Base-by-base conservation (phyloP, 2,113 vertebrate species). In the Corythornis vintsioides region DNA sequence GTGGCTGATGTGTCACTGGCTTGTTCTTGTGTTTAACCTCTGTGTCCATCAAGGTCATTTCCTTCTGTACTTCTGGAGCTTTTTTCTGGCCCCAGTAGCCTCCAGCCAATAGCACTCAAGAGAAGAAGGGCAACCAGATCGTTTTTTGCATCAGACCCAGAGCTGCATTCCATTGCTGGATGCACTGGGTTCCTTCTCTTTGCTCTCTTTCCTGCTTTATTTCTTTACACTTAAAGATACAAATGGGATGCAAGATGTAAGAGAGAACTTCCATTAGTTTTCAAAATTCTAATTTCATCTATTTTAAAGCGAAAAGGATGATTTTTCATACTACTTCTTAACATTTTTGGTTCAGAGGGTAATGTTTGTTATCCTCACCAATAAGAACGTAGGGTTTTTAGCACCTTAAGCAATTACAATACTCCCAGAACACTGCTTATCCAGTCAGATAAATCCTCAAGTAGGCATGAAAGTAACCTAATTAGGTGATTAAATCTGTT, bases 401-500 rank as follows among this genome's bases (percentile, higher is more conserved):
- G 52, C 55, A 13, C 22, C 31, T 75, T 83, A n/a, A 60, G 31
- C 40, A 19, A 25, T 74, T 74, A 18, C 12, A n/a, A 21, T 70
- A 17, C 12, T 77, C 38, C 17, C 17, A 1, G 0, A 8, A 52
- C 9, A 20, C 15, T 52, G 59, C 22, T 82, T 65, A 29, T 61
- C n/a, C 11, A 19, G 35, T 29, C 35, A 87, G 26, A 45, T 60
- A 61, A 88, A 33, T 69, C 50, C 70, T 80, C 14, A 61, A 24
- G 10, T 61, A 76, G 59, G 26, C 33, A 47, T 86, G 73, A 66
- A 93, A 91, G 77, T 56, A 81, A 81, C n/a, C 15, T 89, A 40
- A 93, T 78, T 86, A 63, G 43, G 10, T 86, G 28, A 50, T 93
- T 69, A 80, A 91, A 76, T 61, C 19, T 90, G 24, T 70, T 89